Percentiles rank a stretch among this genome's conserved stretches.
Conservation (phyloP, 2,888 invertebrate genomes). For the Drosophila nigricruria region DNA sequence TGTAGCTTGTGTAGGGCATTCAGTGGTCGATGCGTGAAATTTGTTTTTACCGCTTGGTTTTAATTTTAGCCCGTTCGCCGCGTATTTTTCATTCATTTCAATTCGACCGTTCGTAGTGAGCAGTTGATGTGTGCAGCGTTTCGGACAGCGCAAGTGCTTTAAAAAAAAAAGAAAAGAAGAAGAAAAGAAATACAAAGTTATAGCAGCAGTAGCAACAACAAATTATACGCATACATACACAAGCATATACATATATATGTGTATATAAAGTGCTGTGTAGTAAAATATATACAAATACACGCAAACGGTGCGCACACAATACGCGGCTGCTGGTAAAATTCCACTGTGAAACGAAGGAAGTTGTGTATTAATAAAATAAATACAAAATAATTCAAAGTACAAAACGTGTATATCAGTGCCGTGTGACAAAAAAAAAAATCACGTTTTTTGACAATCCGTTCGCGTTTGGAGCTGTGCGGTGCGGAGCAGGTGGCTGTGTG, state of each 20-base stretch:
- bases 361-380: conserved; percentile 76
- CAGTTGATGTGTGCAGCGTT: conserved; percentile 49
- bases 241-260: conserved; percentile 23
- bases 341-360: conserved; percentile 74
- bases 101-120: conserved; percentile 77
- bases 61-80: conserved; percentile 83
- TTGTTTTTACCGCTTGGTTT: conserved; percentile 44
- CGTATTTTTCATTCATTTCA: conserved; percentile 82
- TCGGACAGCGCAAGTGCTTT: conserved; percentile 61
- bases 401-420: conserved; percentile 65
- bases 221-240: conserved; percentile 53
- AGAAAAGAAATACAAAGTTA: conserved; percentile 43
- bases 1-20: conserved; percentile 23
- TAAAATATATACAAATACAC: conserved; percentile 42
- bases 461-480: conserved; percentile 16
- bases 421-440: conserved; percentile 57
- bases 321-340: conserved; percentile 73
- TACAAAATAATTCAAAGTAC: conserved; percentile 50
- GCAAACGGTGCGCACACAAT: conserved; percentile 41
- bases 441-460: conserved; percentile 72
- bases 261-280: conserved; percentile 45
- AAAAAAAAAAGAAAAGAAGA: conserved; percentile 37
- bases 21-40: not conserved
- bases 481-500: conserved; percentile 17
- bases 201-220: conserved; percentile 59